Evolutionary conservation across 1,140 invertebrate genomes (phyloP).

Genomic region (Drosophila baimaii): DNA sequence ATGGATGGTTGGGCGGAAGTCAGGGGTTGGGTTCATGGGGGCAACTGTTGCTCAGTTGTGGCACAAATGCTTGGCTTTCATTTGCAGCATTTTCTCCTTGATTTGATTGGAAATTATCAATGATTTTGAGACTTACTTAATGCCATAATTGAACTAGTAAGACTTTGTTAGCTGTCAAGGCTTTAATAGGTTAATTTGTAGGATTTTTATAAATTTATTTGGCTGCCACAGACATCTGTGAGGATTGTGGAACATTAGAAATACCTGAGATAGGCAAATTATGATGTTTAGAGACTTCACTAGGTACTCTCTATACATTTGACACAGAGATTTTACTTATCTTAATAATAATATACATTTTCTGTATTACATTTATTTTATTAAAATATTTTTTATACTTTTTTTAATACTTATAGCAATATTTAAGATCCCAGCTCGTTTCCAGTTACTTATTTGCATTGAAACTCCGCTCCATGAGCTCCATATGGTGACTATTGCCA

Average conservation of each 20-base stretch:
- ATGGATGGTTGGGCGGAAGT: background rate
- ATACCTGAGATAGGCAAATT: no score
- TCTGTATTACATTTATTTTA: background rate
- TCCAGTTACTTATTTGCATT: background rate
- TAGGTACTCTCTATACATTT: no score
- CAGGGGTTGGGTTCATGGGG: conserved; percentile 4
- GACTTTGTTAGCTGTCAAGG: no score
- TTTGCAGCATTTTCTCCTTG: background rate
- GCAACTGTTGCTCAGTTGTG: conserved; percentile 13
- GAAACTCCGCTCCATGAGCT: background rate
- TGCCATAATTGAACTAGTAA: background rate
- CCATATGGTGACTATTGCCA: background rate
- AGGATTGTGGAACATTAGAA: no score
- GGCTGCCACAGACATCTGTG: background rate
- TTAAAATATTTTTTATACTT: background rate
- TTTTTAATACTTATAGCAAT: no score
- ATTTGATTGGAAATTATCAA: background rate
- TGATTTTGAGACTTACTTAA: background rate
- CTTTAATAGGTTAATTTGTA: background rate
- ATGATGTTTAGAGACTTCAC: no score
- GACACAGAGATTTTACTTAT: no score
- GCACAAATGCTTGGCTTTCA: background rate
- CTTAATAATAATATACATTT: background rate
- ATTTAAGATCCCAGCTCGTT: background rate
- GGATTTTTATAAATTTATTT: background rate